Evolutionary conservation across 2,888 invertebrate species (phyloP).

Genomic region (Candidula unifasciata): DNA sequence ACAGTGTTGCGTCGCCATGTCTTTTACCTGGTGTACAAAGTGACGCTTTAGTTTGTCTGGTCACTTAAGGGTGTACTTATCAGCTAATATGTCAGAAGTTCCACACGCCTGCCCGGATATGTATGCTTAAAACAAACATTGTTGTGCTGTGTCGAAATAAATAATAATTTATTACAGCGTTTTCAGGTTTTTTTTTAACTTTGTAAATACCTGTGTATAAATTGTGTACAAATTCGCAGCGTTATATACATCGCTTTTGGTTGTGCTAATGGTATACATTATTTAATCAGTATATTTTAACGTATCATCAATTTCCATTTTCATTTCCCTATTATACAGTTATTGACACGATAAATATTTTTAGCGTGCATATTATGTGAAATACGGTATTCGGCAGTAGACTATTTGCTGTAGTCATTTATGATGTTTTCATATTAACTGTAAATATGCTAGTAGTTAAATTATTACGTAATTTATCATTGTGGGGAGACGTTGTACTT

Average conservation of each 20-base stretch:
- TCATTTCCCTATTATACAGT: neutral
- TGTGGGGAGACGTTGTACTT: neutral
- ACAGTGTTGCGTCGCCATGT: too few relatives aligned
- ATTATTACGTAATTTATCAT: conserved; percentile 6
- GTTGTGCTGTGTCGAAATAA: too few relatives aligned
- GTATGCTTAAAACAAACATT: too few relatives aligned
- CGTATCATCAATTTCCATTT: neutral
- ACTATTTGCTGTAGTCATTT: neutral
- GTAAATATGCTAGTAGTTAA: conserved; percentile 22
- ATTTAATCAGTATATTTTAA: conserved; percentile 5
- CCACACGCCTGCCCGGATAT: too few relatives aligned
- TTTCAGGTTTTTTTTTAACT: neutral
- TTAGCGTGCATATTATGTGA: neutral
- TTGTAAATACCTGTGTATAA: conserved; percentile 25
- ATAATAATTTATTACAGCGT: conserved; percentile 20
- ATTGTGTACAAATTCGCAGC: conserved; percentile 27
- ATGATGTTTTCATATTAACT: neutral
- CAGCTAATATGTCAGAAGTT: too few relatives aligned
- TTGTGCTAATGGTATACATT: conserved; percentile 22
- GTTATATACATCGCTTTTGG: conserved; percentile 34
- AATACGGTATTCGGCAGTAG: neutral
- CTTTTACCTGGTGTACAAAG: too few relatives aligned
- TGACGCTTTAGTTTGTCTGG: too few relatives aligned
- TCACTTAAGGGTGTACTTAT: too few relatives aligned
- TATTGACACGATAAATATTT: neutral